Evolutionary conservation across 2,797 vertebrate species (phyloP).

Genomic region (Emydoidea blandingii): DNA sequence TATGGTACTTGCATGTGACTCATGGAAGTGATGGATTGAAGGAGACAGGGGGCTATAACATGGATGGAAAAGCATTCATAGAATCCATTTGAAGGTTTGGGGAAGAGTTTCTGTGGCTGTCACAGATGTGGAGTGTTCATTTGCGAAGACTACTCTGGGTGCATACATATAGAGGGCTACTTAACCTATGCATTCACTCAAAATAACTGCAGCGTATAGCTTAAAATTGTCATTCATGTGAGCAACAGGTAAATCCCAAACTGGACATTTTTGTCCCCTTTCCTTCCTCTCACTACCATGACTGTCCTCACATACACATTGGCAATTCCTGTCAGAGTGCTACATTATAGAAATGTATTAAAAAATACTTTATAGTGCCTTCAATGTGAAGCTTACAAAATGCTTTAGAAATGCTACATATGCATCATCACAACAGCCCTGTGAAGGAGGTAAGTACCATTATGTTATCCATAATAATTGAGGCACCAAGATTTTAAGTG

Average conservation of each 20-base stretch:
- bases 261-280: neutral
- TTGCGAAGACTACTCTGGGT: neutral
- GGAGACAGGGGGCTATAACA: conserved; percentile 5
- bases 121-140: neutral
- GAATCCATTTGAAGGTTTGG: neutral
- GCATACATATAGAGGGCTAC: neutral
- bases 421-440: neutral
- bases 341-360: neutral
- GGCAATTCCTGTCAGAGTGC: neutral
- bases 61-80: conserved; percentile 5
- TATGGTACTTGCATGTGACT: conserved; percentile 32
- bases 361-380: neutral
- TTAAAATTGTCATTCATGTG: neutral
- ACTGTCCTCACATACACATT: neutral
- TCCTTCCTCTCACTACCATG: neutral
- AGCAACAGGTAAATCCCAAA: neutral
- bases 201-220: neutral
- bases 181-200: neutral
- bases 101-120: conserved; percentile 17
- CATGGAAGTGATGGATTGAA: neutral
- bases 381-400: neutral
- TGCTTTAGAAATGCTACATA: neutral
- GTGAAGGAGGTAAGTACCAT: neutral
- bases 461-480: neutral
- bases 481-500: neutral